Evolutionary conservation across 2,113 vertebrate species (phyloP), one percentile per base, ranked within the genome.

Genomic region (Glaucomys volans): DNA sequence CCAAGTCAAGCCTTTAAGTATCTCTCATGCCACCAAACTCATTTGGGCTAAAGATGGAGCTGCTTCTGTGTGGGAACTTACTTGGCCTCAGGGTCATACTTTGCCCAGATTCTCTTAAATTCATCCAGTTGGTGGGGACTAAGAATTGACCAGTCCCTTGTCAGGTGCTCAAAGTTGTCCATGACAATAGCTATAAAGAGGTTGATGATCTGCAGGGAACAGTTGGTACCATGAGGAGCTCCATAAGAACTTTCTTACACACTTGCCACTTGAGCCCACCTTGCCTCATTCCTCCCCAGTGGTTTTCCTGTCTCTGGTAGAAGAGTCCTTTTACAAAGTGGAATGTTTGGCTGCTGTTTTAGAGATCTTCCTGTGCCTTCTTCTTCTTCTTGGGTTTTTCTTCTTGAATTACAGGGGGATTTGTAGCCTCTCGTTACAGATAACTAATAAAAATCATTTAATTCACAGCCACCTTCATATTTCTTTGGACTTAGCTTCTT

Each of bases 101-200:
- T 99, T 86, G 99, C 99, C 99, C 99, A 99, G 97, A 99, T 99
- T 97, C 99, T 99, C 98, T 99, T 99, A 98, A 99, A 99, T 98
- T 99, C 99, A 77, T 99, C 99, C 89, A 99, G 98, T 96, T 99
- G 99, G 98, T 99, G 99, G 24, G 99, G 99, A 93, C 99, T 99
- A 96, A 99, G 98, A 97, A 99, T 99, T 13, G 99, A 99, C 99
- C 99, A 99, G 97, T 99, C 99, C 66, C 99, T 99, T 2, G 99
- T 99, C 98, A 99, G 98, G 98, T 99, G 99, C 98, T 99, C 99
- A 95, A 99, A 99, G 98, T 99, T 99, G 98, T 99, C 99, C 99
- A 99, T 99, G 98, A 99, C 99, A 98, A 99, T 99, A 20, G 99
- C 99, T 97, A 99, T 99, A 98, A 99, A 99, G 97, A 99, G 99